Base-by-base conservation (phyloP, 2,113 vertebrate genomes). In the Sorex fumeus region DNA sequence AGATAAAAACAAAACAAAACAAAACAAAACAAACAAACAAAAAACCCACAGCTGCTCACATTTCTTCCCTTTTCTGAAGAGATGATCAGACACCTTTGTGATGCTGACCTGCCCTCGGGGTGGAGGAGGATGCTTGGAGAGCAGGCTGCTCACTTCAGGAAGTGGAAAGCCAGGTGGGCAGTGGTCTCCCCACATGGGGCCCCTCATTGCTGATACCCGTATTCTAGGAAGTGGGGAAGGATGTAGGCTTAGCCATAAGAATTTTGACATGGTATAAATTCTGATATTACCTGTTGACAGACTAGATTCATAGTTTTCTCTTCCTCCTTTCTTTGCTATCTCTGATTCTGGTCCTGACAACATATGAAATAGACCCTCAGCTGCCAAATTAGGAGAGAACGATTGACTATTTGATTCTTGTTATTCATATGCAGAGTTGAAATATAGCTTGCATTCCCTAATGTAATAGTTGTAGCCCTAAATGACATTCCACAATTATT, bases 351-450 rank as follows among this genome's bases (percentile, higher is more conserved):
- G 12, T 78, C 36, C 81, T 67, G 32, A 85, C 1, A 87, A 30
- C 43, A 60, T 57, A 76, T 32, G 76, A 90, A 82, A 21, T 62
- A 91, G 90, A 34, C 30, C 81, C 47, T 47, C 2, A 3, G 71
- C 76, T 89, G 40, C n/a, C 87, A 45, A 62, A 74, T 34, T 18
- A 88, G 57, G 15, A 80, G 50, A 81, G 32, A 75, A 74, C 40
- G 21, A 75, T 18, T 90, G 67, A 40, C 81, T 80, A 70, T 3
- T 23, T 32, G 27, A 82, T 50, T 72, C 50, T 66, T 72, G 71
- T 70, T 60, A n/a, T 67, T 81, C 79, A 77, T 77, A 83, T 90
- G 90, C 67, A 93, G 79, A 93, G 30, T 88, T 85, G 77, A 86
- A 74, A 77, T 76, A 93, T 77, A 81, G 85, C 74, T 6, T 43